These are phyloP conservation scores for Harpagus bidentatus DNA, from an alignment of 2,113 vertebrate genomes.

Conservation along the genomic window DNA sequence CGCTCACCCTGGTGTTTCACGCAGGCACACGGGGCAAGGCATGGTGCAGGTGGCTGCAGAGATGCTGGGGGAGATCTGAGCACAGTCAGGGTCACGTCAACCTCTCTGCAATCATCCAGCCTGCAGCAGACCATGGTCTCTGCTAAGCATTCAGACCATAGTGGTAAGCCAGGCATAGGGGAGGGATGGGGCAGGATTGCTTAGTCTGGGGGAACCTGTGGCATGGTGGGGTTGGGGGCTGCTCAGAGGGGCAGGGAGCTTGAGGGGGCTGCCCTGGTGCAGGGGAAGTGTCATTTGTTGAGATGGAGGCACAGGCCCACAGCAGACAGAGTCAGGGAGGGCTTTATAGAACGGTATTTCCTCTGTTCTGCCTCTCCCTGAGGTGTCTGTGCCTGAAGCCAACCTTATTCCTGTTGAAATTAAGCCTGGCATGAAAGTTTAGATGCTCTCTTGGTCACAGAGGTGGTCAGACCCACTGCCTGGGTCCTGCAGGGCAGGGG, in stretches of 20 bases:
- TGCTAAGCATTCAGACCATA: rapidly evolving
- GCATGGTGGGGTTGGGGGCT: background rate
- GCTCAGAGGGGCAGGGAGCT: background rate
- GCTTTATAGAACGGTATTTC: background rate
- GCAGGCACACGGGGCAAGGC: too few relatives aligned
- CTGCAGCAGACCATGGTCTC: background rate
- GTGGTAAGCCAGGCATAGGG: too few relatives aligned
- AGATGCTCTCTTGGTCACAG: background rate
- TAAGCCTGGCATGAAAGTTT: background rate
- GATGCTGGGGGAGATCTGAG: background rate
- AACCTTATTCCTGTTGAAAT: background rate
- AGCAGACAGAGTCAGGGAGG: background rate
- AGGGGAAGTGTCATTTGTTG: background rate
- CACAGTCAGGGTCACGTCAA: background rate
- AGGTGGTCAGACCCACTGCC: background rate
- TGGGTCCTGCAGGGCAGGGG: background rate
- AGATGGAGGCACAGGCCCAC: background rate
- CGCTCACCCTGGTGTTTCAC: rapidly evolving
- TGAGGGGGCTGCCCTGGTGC: background rate
- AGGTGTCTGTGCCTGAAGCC: background rate
- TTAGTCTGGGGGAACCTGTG: background rate
- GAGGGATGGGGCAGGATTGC: background rate
- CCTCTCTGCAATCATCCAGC: too few relatives aligned
- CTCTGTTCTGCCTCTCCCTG: background rate
- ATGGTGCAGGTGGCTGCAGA: background rate